Evolutionary conservation across 1,140 invertebrate genomes (phyloP).

Genomic region (Olivierus martensii): DNA sequence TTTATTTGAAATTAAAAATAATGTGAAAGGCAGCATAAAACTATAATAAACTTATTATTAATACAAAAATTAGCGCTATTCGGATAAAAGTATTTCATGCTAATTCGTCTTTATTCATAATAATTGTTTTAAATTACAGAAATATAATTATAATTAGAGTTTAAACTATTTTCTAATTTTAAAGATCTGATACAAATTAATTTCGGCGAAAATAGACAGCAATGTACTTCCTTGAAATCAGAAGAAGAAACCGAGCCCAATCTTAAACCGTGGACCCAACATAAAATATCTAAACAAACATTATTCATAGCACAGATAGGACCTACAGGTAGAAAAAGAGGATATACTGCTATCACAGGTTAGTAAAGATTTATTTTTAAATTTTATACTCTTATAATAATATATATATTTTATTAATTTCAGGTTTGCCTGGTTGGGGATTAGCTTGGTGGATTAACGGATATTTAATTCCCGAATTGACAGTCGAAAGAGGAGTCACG

Average conservation of each 20-base stretch:
- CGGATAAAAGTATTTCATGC: no score
- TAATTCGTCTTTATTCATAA: no score
- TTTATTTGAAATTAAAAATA: no score
- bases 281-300: conserved; percentile 9
- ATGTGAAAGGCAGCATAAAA: no score
- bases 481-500: conserved; percentile 71
- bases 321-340: conserved; percentile 19
- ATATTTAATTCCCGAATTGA: conserved; percentile 77
- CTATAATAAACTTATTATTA: no score
- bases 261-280: conserved; percentile 1
- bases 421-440: conserved; percentile 67
- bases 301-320: conserved; percentile 22
- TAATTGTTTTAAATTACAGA: no score
- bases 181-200: no score
- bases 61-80: no score
- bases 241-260: not conserved
- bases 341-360: conserved; percentile 23
- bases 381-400: not conserved
- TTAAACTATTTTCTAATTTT: no score
- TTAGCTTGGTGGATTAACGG: conserved; percentile 93
- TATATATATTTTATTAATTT: conserved; percentile 1
- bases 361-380: not conserved
- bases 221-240: conserved; percentile 13
- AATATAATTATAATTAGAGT: no score
- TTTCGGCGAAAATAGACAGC: not conserved